Evolutionary conservation across 2,888 invertebrate genomes (phyloP).

Genomic region (Theodoxus fluviatilis): DNA sequence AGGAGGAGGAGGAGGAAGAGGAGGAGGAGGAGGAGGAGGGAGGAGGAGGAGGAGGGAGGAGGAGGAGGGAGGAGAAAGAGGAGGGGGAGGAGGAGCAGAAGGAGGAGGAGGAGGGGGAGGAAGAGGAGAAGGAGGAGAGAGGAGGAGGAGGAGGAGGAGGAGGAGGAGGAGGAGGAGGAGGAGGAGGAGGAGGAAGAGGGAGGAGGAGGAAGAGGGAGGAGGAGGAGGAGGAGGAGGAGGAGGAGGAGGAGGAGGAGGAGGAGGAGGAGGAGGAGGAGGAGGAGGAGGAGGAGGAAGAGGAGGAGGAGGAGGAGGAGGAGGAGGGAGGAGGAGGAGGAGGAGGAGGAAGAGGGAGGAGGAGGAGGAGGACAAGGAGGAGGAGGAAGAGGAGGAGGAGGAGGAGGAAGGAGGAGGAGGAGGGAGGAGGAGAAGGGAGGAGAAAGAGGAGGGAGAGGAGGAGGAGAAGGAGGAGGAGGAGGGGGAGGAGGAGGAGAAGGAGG

Average conservation of each 20-base stretch:
- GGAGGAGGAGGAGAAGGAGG: no score
- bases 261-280: slow-evolving; percentile 22
- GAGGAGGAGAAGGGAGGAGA: no score
- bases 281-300: slow-evolving; percentile 20
- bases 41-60: background rate
- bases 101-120: no score
- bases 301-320: slow-evolving; percentile 16
- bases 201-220: background rate
- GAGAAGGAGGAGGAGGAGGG: no score
- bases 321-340: slow-evolving; percentile 6
- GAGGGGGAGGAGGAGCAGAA: background rate
- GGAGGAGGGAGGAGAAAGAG: background rate
- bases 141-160: background rate
- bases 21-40: background rate
- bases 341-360: background rate
- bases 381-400: background rate
- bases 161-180: background rate
- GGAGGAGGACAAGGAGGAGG: background rate
- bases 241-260: slow-evolving; percentile 19
- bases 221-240: slow-evolving; percentile 22
- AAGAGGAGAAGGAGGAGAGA: background rate
- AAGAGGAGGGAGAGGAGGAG: no score
- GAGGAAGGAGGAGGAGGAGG: no score
- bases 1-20: background rate
- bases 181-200: background rate